These are phyloP conservation scores for Subanguina moxae DNA, from an alignment of 1,140 invertebrate genomes.

Conservation along the genomic window DNA sequence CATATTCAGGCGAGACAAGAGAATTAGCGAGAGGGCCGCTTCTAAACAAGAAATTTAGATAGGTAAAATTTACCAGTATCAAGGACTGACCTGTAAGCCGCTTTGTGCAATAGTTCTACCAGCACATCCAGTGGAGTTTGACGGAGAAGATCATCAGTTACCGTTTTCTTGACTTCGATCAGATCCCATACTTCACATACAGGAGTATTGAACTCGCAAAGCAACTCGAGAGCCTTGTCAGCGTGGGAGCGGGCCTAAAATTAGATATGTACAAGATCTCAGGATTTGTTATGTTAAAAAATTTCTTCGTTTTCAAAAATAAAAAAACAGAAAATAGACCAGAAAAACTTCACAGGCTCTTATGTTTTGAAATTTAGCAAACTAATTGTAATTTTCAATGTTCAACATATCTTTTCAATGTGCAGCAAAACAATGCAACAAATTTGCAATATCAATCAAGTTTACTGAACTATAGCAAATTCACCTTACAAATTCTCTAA, in stretches of 20 bases:
- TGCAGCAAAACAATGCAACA: no score
- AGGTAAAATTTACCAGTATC: neutral
- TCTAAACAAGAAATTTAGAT: constrained; percentile 11
- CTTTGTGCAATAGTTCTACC: constrained; percentile 51
- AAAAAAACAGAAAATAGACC: no score
- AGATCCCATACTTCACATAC: constrained; percentile 56
- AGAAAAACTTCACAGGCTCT: no score
- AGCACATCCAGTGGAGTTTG: constrained; percentile 36
- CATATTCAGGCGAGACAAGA: constrained; percentile 33
- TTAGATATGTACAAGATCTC: neutral
- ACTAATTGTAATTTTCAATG: no score
- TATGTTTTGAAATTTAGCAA: no score
- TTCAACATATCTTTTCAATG: no score
- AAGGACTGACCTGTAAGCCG: constrained; percentile 53
- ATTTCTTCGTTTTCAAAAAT: no score
- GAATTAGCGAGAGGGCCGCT: constrained; percentile 53
- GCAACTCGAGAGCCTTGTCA: constrained; percentile 47
- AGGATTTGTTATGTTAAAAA: constrained; percentile 19
- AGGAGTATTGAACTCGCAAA: constrained; percentile 51
- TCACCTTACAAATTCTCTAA: no score
- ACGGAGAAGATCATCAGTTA: constrained; percentile 35
- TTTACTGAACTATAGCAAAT: no score
- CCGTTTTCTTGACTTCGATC: constrained; percentile 28
- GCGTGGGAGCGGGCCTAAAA: constrained; percentile 43
- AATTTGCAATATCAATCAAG: no score